Base-by-base conservation (phyloP, 2,888 invertebrate species). In the Thalpophila matura region DNA sequence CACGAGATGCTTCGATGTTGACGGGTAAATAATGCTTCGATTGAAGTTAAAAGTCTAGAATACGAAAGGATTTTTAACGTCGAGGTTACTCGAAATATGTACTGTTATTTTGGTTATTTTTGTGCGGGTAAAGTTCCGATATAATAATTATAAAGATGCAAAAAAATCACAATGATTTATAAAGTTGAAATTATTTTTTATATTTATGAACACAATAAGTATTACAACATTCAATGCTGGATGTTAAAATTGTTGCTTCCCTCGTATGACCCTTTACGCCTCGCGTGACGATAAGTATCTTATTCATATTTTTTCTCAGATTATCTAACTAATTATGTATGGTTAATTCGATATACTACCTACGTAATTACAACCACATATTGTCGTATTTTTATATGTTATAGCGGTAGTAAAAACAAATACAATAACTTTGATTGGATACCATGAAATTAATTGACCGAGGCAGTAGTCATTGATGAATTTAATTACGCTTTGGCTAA, bases 231-330 rank as follows among this genome's bases (percentile, higher is more conserved):
- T 43, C 12, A 49, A 59, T 43, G 18, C 16, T 20, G 7, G n/a
- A 24, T 46, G 37, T 40, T 33, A 16, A 38, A 47, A 47, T 43
- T 69, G 6, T 33, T 4, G 12, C 24, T 57, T 57, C 51, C 51
- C 51, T 9, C 33, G 33, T 18, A n/a, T 45, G 51, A 69, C 33
- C 58, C 63, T 63, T 45, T 22, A 31, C 9, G 29, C 26, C n/a
- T 64, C 24, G 64, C 64, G 69, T 69, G 59, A 54, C 45, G 53
- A 40, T 69, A 63, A 63, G 6, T 22, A 64, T 64, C 58, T 31
- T 59, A 54, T 40, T 51, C 45, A 59, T 64, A 49, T 38, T 49
- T 69, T 56, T 64, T 69, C 64, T 58, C 49, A 40, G 64, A 69
- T 64, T 59, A 54, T 54, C 18, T 37, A 24, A 43, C 29, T 69